These are phyloP conservation scores for Gouania willdenowi DNA, from an alignment of 2,797 vertebrate species.

Conservation along the genomic window DNA sequence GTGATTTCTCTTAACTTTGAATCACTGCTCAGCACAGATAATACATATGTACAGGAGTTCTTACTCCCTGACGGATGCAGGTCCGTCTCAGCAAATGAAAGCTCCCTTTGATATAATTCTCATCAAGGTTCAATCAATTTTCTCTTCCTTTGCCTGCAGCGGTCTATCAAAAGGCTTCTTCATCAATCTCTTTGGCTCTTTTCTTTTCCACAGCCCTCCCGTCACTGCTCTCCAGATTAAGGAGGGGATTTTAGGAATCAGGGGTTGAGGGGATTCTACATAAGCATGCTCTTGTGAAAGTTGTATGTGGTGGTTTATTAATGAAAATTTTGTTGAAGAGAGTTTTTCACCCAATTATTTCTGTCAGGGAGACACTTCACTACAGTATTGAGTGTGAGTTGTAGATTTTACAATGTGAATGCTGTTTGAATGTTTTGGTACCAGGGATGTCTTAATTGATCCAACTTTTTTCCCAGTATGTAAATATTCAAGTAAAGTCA, in stretches of 20 bases:
- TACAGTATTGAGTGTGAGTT: too few relatives aligned
- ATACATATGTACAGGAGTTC: slow-evolving; percentile 57
- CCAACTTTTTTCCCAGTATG: too few relatives aligned
- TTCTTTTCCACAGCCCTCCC: slow-evolving; percentile 16
- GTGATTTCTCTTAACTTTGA: slow-evolving; percentile 46
- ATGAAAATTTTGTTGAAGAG: too few relatives aligned
- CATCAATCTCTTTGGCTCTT: slow-evolving; percentile 43
- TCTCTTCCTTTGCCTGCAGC: slow-evolving; percentile 65
- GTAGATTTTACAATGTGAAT: too few relatives aligned
- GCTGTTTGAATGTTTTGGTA: too few relatives aligned
- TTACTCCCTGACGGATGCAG: slow-evolving; percentile 27
- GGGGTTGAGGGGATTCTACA: background rate
- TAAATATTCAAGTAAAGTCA: too few relatives aligned
- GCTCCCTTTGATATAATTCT: slow-evolving; percentile 62
- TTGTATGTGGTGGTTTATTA: background rate
- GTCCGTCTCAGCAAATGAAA: slow-evolving; percentile 60
- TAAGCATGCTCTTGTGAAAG: background rate
- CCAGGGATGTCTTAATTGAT: too few relatives aligned
- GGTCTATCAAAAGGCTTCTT: slow-evolving; percentile 62
- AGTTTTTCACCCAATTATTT: too few relatives aligned
- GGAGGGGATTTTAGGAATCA: slow-evolving; percentile 22
- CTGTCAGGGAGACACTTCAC: too few relatives aligned
- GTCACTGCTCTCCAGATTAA: slow-evolving; percentile 25
- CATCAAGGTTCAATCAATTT: slow-evolving; percentile 71
- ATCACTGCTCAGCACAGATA: slow-evolving; percentile 59